Percentiles rank a stretch among this genome's conserved stretches.
These are phyloP conservation scores for Plusia festucae DNA, from an alignment of 2,888 invertebrate species.

Conservation along the genomic window DNA sequence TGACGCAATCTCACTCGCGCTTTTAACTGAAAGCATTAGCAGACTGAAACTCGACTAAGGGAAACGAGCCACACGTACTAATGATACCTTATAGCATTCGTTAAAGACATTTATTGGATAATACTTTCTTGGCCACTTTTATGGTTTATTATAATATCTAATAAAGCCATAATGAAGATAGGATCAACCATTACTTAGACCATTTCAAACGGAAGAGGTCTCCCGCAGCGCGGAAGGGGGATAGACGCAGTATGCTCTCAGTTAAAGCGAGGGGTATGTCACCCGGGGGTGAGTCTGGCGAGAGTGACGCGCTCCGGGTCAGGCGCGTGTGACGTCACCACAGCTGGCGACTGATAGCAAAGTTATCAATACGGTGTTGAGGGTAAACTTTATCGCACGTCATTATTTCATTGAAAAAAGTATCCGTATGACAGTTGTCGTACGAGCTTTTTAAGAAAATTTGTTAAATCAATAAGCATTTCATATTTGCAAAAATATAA, in stretches of 20 bases:
- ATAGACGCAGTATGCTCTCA: constrained; percentile 56
- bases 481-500: constrained; percentile 36
- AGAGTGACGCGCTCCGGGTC: constrained; percentile 75
- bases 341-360: constrained; percentile 75
- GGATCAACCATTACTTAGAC: constrained; percentile 12
- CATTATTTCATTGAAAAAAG: constrained; percentile 36
- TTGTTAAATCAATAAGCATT: constrained; percentile 10
- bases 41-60: constrained; percentile 63
- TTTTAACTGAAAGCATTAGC: constrained; percentile 69
- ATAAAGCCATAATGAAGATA: constrained; percentile 22
- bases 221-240: constrained; percentile 53
- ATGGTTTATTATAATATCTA: constrained; percentile 12
- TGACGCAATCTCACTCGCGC: constrained; percentile 79
- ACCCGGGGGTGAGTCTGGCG: constrained; percentile 53
- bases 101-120: neutral
- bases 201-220: constrained; percentile 23
- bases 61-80: constrained; percentile 47
- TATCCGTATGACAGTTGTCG: constrained; percentile 5
- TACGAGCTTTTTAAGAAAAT: constrained; percentile 11
- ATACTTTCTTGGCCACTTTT: neutral
- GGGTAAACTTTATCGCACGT: constrained; percentile 27
- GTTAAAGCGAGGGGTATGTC: constrained; percentile 59
- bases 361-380: constrained; percentile 64
- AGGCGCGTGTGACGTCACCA: constrained; percentile 78
- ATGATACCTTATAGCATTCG: neutral